Base-by-base conservation (phyloP, 2,113 vertebrate species). In the Perognathus longimembris region DNA sequence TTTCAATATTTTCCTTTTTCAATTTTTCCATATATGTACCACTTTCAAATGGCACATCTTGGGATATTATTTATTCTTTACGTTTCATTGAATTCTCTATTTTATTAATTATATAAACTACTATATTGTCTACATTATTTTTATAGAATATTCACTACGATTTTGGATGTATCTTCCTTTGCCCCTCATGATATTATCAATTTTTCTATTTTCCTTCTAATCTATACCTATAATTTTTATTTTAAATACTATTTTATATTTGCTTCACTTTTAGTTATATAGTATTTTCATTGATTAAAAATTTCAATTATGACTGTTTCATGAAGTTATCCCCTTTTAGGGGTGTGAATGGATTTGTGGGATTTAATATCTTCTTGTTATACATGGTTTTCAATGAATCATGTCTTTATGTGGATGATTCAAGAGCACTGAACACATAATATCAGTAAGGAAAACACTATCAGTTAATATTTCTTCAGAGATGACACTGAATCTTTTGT, bases 181-280 rank as follows among this genome's bases (percentile, higher is more conserved):
- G 8, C 28, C 9, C 1, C 75, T 45, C 2, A 34, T 59, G 8
- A 79, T 81, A 71, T 75, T 75, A 57, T 54, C 78, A 11, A 63
- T 36, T 85, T 90, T 85, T n/a, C 8, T 79, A 30, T 74, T 3
- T 86, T 69, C 38, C 50, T 70, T 70, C 5, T 77, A 61, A 67
- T 69, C 22, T 64, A 90, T 79, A 6, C 17, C 8, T 71, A 88
- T 50, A 57, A 40, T 70, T 79, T 94, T 88, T 75, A 88, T 76
- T 67, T 88, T 7, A 80, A 92, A 85, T 9, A 0, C 21, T 70
- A 10, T 34, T 42, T 78, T 87, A 79, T 86, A 61, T 94, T 78
- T 4, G 66, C 80, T 94, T 2, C 30, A 34, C 45, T 6, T 40
- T 36, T 92, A 83, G 28, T 40, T 61, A 76, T 85, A 1, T 77